Percentiles rank a stretch among this genome's conserved stretches.
phyloP scores from a whole-genome alignment of 1,140 invertebrate genomes.

The Drosophila rufa region DNA sequence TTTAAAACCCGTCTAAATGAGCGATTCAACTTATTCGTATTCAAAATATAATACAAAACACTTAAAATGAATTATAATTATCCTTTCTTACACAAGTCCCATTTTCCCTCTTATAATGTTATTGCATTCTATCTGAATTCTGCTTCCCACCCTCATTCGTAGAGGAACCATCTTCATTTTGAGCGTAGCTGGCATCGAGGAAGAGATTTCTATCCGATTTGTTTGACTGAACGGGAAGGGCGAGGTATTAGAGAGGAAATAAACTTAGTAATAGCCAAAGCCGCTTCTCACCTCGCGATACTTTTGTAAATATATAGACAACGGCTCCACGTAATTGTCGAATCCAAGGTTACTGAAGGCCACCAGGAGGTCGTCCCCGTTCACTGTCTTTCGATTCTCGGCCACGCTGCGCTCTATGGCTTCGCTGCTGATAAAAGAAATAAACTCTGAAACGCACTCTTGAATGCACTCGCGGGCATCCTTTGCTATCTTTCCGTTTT shows the following conservation, averaged over 20 bases:
- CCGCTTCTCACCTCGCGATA: conserved; percentile 91
- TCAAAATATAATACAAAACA: conserved; percentile 9
- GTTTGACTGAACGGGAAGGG: conserved; percentile 64
- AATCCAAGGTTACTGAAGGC: conserved; percentile 99
- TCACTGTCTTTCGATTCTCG: conserved; percentile 99
- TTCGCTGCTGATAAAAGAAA: conserved; percentile 99
- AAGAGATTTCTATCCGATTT: conserved; percentile 84
- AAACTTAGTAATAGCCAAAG: not conserved
- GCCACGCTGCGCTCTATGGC: conserved; percentile 98
- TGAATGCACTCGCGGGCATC: conserved; percentile 99
- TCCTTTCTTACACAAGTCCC: not conserved
- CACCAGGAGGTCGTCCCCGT: conserved; percentile 98
- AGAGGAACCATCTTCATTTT: conserved; percentile 51
- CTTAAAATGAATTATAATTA: conserved; percentile 1
- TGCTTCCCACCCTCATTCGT: conserved; percentile 33
- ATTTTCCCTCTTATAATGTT: not conserved
- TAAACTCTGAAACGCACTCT: conserved; percentile 99
- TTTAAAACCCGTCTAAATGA: not conserved
- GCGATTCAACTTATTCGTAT: not conserved
- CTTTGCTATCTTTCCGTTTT: conserved; percentile 99
- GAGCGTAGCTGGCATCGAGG: conserved; percentile 57
- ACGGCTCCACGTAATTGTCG: conserved; percentile 98
- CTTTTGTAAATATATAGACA: conserved; percentile 98
- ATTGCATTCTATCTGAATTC: not conserved
- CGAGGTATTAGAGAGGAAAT: not conserved